Base-by-base conservation (phyloP, 2,113 vertebrate genomes). In the Ophthalmolycus amberensis region DNA sequence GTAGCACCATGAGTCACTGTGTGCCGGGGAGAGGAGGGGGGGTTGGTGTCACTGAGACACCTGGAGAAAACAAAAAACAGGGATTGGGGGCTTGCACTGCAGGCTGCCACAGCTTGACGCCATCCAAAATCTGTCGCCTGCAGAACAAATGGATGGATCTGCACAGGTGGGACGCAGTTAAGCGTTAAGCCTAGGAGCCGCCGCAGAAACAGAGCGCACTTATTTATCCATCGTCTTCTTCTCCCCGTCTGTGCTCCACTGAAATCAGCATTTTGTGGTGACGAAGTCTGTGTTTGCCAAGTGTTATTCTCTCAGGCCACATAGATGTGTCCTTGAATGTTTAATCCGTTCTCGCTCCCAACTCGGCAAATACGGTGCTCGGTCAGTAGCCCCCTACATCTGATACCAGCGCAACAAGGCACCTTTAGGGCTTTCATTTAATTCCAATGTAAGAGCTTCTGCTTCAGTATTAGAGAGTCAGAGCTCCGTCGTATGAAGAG, bases 21-120 rank as follows among this genome's bases (percentile, higher is more conserved):
- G 16, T 66, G 40, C 4, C 44, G 18, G 38, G 16, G 25, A 42
- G 40, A 9, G 34, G 32, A 9, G 32, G 32, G 56, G 20, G 25
- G 9, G 20, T 40, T 46, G 71, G 9, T 71, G 40, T 65, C 22
- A 65, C 67, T 42, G 54, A 48, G 71, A 71, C 50, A 84, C 77
- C 73, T 81, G 77, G 32, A 84, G 32, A 54, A 60, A 52, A 73
- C 62, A 77, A 73, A 83, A 77, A 73, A 83, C 81, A 72, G 67
- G 60, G 69, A 77, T 73, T 62, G 62, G 44, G n/a, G 46, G 25
- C 25, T 14, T 44, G 11, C 56, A 32, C n/a, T 25, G 25, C 56
- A n/a, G 42, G 10, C 48, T 46, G 72, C 48, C 44, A 14, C 34
- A 1, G 71, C 63, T 59, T 50, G 63, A 60, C 9, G 3, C 34